Evolutionary conservation across 2,797 vertebrate species (phyloP), one percentile per base, ranked within the genome.

Genomic region (Pipistrellus nathusii): DNA sequence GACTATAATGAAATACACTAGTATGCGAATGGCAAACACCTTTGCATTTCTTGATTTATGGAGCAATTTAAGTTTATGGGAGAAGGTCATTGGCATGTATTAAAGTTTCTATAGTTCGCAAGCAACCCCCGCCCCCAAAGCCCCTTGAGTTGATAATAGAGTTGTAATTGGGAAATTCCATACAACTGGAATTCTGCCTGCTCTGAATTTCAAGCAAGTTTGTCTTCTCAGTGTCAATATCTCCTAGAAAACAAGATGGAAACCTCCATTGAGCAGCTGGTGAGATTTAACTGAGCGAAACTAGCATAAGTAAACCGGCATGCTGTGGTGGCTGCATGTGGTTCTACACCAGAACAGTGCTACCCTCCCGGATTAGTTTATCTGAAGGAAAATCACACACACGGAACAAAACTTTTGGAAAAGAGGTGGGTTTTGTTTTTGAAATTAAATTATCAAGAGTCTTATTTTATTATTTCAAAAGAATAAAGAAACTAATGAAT

Each of bases 221-320:
- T 88, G 88, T 94, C 30, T 89, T 73, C 57, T 85, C 72, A 27
- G 38, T 84, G 84, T 62, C 72, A 73, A 87, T 88, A 86, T 92
- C 75, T 32, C 90, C 35, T 59, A 77, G 78, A 86, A 81, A 81
- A 69, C 44, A 85, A 86, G 27, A 85, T 32, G n/a, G 46, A 94
- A 95, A 89, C 71, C 91, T 87, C 59, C 46, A 8, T 51, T 75
- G 64, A 87, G 80, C 53, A 72, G 55, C 80, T 59, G 68, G 57
- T 83, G 80, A 92, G 30, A 90, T 85, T 84, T 91, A 94, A 92
- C 10, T 87, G 92, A 91, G 84, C 62, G 80, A 94, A 94, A 96
- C 89, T 48, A 91, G 94, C 86, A 89, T 51, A 14, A 92, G 76
- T 69, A 91, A 91, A 68, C 7, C 57, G 35, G 44, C 38, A 78